Evolutionary conservation across 2,797 vertebrate species (phyloP), one percentile per base, ranked within the genome.

Genomic region (Taeniopygia guttata): DNA sequence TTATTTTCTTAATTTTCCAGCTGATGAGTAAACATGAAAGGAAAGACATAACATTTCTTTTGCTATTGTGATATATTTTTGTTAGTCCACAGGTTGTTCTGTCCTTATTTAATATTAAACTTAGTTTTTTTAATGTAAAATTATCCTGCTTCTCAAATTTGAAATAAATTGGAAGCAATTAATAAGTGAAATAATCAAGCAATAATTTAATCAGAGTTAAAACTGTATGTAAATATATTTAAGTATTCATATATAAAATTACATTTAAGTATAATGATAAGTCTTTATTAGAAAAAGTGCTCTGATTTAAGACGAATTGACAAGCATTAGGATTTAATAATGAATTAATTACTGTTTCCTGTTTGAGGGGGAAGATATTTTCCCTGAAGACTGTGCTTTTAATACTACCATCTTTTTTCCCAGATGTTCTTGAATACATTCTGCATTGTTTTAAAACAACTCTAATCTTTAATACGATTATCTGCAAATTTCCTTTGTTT

Each of bases 391-490:
- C 79, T 93, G 88, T 92, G 69, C 21, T 70, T 84, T 93, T 84
- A 49, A 78, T 87, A 29, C n/a, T 78, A 19, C 52, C 56, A 21
- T 89, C 78, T 75, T 96, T 92, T 70, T 89, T 72, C 73, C 46
- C 78, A 89, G 82, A 87, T 94, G 84, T 89, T 93, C 55, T 84
- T 0, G 0, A 89, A 85, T 78, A 46, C 25, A 52, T 86, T 90
- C 74, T 95, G 48, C 69, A 89, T 96, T 96, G 96, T 96, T 96
- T 84, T 94, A 58, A 64, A 94, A 85, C 96, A 95, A 93, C 69
- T 83, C 58, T 94, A 92, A 92, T 96, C 84, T 95, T 84, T 96
- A 95, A 96, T 94, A 72, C 21, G 2, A 93, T 96, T 96, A 95
- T 87, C 67, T 89, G 84, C 83, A 82, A 84, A 96, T 83, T 95